Evolutionary conservation across 2,797 vertebrate genomes (phyloP).

Genomic region (Cyclopterus lumpus): DNA sequence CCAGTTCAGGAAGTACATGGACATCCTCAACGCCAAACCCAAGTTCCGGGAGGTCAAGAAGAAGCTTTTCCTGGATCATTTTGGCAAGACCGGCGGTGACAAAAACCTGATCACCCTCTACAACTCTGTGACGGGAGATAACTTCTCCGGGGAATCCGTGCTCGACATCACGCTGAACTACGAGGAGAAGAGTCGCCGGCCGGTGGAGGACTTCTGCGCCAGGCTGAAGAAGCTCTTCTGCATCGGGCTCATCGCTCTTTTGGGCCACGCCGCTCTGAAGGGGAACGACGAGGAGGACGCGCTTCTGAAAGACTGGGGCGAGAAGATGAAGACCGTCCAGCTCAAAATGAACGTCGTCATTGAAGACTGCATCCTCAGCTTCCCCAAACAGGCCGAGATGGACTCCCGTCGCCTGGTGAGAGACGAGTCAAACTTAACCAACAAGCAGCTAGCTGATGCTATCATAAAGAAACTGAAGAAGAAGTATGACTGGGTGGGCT

Average conservation of each 20-base stretch:
- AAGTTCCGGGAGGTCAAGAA: conserved; percentile 84
- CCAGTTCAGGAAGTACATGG: conserved; percentile 88
- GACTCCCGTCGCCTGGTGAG: conserved; percentile 77
- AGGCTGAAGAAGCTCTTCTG: conserved; percentile 86
- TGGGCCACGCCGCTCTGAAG: conserved; percentile 82
- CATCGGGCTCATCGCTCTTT: conserved; percentile 82
- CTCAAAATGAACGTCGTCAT: conserved; percentile 78
- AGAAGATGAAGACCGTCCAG: conserved; percentile 82
- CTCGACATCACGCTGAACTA: conserved; percentile 83
- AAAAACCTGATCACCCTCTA: conserved; percentile 82
- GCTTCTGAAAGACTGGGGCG: conserved; percentile 76
- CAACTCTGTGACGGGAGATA: conserved; percentile 79
- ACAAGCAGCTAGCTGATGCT: conserved; percentile 78
- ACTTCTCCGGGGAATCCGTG: conserved; percentile 80
- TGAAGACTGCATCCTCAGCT: conserved; percentile 82
- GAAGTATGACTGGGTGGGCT: conserved; percentile 85
- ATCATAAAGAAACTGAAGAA: conserved; percentile 76
- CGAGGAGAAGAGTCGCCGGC: conserved; percentile 82
- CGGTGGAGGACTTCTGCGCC: conserved; percentile 83
- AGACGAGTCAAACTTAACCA: conserved; percentile 62
- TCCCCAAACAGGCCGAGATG: conserved; percentile 77
- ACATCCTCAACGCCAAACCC: conserved; percentile 84
- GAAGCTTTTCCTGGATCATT: conserved; percentile 83
- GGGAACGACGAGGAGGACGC: conserved; percentile 76
- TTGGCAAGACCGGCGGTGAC: conserved; percentile 76